Evolutionary conservation across 2,888 invertebrate genomes (phyloP).

Genomic region (Drosophila merina): DNA sequence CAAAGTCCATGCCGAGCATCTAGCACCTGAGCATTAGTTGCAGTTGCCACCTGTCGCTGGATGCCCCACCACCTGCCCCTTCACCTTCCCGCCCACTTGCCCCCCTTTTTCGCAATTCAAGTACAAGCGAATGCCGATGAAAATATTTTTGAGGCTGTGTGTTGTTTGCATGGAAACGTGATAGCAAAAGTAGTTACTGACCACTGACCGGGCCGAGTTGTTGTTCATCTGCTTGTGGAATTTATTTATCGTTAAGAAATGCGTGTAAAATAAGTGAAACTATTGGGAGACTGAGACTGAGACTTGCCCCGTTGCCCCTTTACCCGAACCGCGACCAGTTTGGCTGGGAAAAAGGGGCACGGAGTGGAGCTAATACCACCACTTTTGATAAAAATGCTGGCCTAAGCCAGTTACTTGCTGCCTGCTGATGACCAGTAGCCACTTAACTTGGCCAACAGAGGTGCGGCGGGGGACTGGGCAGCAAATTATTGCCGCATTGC

Average conservation of each 20-base stretch:
- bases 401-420: slow-evolving; percentile 69
- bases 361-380: slow-evolving; percentile 68
- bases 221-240: slow-evolving; percentile 72
- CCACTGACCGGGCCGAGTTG: slow-evolving; percentile 53
- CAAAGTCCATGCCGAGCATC: slow-evolving; percentile 26
- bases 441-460: slow-evolving; percentile 60
- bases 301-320: slow-evolving; percentile 28
- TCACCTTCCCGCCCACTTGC: not conserved
- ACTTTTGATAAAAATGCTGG: slow-evolving; percentile 78
- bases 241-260: slow-evolving; percentile 77
- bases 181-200: slow-evolving; percentile 72
- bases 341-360: slow-evolving; percentile 37
- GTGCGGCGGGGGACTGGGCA: slow-evolving; percentile 27
- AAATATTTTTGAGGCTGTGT: slow-evolving; percentile 52
- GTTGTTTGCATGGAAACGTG: slow-evolving; percentile 77
- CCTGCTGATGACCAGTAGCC: slow-evolving; percentile 81
- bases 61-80: slow-evolving; percentile 14
- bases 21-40: slow-evolving; percentile 38
- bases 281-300: slow-evolving; percentile 57
- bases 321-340: slow-evolving; percentile 62
- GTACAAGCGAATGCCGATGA: slow-evolving; percentile 72
- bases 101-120: slow-evolving; percentile 53
- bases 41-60: slow-evolving; percentile 45
- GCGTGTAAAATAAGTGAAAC: slow-evolving; percentile 77
- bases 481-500: slow-evolving; percentile 71